These are phyloP conservation scores for Stomatorhinus ivindoensis DNA, from an alignment of 2,113 vertebrate species.

Conservation along the genomic window DNA sequence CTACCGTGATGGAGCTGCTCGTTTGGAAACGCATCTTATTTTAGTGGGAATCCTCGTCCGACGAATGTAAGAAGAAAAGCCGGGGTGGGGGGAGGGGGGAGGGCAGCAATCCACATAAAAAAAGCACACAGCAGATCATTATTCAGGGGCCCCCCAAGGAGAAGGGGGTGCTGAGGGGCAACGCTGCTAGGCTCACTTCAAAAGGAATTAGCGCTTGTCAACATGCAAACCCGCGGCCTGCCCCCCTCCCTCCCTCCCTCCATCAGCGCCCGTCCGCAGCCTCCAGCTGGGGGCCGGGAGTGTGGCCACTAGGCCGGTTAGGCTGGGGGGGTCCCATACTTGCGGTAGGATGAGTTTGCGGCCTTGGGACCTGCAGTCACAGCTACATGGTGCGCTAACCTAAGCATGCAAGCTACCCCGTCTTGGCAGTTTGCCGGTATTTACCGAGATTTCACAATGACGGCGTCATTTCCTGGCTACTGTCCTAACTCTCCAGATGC, in stretches of 20 bases:
- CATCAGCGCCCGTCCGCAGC: slow-evolving; percentile 39
- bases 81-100: background rate
- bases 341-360: slow-evolving; percentile 26
- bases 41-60: background rate
- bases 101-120: background rate
- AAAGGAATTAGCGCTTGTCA: slow-evolving; percentile 30
- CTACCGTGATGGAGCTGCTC: background rate
- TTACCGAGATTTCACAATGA: background rate
- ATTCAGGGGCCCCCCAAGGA: background rate
- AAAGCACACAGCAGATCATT: background rate
- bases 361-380: background rate
- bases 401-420: background rate
- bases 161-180: slow-evolving; percentile 3
- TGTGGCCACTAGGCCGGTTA: slow-evolving; percentile 47
- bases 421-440: background rate
- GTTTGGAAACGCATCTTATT: background rate
- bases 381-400: background rate
- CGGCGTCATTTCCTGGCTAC: background rate
- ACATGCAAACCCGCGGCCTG: slow-evolving; percentile 24
- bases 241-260: slow-evolving; percentile 32
- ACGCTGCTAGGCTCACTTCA: slow-evolving; percentile 33
- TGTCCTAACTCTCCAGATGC: background rate
- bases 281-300: slow-evolving; percentile 25
- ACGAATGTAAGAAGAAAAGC: background rate
- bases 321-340: slow-evolving; percentile 29